These are phyloP conservation scores for Belgica antarctica DNA, from an alignment of 2,888 invertebrate species.

Conservation along the genomic window DNA sequence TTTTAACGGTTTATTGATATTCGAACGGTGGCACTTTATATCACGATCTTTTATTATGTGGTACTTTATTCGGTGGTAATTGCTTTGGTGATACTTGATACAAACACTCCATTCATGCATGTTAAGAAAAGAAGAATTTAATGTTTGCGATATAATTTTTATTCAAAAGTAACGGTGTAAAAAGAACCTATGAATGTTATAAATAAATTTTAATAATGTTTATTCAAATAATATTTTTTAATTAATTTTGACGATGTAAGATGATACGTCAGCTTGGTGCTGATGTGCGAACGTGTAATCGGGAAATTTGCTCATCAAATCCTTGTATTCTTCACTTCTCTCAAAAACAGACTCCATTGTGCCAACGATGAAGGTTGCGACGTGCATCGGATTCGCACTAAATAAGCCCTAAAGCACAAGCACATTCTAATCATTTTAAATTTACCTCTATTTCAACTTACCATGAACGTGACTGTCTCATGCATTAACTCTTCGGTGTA, in stretches of 20 bases:
- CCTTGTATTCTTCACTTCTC: neutral
- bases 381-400: neutral
- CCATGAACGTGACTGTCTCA: constrained; percentile 1
- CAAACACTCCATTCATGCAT: no score
- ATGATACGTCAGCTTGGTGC: constrained; percentile 10
- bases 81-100: no score
- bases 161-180: no score
- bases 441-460: neutral
- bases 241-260: neutral
- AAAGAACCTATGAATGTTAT: no score
- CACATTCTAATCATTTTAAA: neutral
- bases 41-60: no score
- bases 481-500: neutral
- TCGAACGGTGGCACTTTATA: no score
- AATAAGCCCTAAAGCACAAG: constrained; percentile 9
- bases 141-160: no score
- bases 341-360: constrained; percentile 5
- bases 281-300: constrained; percentile 18
- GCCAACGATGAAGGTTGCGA: neutral
- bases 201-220: no score
- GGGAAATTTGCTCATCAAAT: constrained; percentile 9
- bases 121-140: no score
- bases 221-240: no score
- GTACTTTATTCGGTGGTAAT: no score
- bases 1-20: no score